phyloP scores from a whole-genome alignment of 2,888 invertebrate species.

The Epiperipatus broadwayi region DNA sequence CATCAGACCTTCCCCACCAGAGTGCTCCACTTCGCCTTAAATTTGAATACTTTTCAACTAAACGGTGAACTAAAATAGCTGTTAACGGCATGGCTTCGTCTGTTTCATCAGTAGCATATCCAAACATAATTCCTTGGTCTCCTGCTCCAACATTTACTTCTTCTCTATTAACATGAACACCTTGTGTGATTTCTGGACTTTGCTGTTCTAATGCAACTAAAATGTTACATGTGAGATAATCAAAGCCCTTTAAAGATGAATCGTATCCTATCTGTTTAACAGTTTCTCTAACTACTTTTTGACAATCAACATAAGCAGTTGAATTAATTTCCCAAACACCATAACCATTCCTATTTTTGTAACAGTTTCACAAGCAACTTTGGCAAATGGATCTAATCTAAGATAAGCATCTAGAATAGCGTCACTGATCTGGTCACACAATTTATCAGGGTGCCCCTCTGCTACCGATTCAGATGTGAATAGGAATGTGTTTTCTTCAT shows the following conservation, averaged over 20 bases:
- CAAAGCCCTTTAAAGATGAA: slow-evolving; percentile 92
- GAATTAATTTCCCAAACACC: slow-evolving; percentile 97
- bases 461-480: slow-evolving; percentile 96
- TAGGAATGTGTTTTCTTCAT: slow-evolving; percentile 50
- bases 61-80: slow-evolving; percentile 69
- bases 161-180: slow-evolving; percentile 69
- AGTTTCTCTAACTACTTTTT: slow-evolving; percentile 85
- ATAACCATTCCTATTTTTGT: slow-evolving; percentile 98
- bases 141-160: slow-evolving; percentile 94
- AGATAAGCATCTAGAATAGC: slow-evolving; percentile 49
- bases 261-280: slow-evolving; percentile 97
- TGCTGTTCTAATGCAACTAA: slow-evolving; percentile 92
- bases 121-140: slow-evolving; percentile 97
- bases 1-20: slow-evolving; percentile 89
- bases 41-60: slow-evolving; percentile 76
- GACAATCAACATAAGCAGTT: slow-evolving; percentile 91
- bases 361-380: slow-evolving; percentile 95
- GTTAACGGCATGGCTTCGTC: slow-evolving; percentile 93
- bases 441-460: slow-evolving; percentile 71
- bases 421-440: slow-evolving; percentile 35
- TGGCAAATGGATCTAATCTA: slow-evolving; percentile 79
- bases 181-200: slow-evolving; percentile 86
- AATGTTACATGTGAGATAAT: slow-evolving; percentile 98
- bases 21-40: slow-evolving; percentile 66
- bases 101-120: slow-evolving; percentile 94